Conservation (phyloP, 2,113 vertebrate genomes). For the Paratilapia polleni region DNA sequence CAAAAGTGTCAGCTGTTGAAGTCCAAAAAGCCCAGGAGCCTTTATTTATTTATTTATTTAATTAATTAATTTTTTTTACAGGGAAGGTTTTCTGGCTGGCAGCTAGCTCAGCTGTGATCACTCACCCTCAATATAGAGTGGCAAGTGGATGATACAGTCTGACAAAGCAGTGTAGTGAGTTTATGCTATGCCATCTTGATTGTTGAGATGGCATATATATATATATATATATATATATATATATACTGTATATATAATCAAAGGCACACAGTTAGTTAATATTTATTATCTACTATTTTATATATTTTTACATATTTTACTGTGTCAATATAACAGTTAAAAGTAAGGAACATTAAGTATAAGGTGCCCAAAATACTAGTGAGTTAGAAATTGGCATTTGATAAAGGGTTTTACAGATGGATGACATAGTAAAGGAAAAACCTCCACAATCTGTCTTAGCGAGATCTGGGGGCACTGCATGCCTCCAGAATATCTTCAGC, state of each 20-base stretch:
- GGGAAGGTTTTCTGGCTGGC: slow-evolving; percentile 42
- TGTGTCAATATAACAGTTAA: background rate
- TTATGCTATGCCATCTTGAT: slow-evolving; percentile 3
- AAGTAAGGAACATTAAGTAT: background rate
- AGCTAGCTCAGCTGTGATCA: slow-evolving; percentile 67
- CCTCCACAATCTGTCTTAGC: background rate
- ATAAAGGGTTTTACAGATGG: background rate
- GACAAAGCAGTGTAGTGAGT: slow-evolving; percentile 36
- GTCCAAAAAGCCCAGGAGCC: slow-evolving; percentile 27
- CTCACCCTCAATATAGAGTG: slow-evolving; percentile 52
- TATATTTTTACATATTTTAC: background rate
- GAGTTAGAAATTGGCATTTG: background rate
- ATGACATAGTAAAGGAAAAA: background rate
- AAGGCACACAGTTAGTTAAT: background rate
- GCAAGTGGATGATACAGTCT: slow-evolving; percentile 24
- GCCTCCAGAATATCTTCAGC: background rate
- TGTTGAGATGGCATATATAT: background rate
- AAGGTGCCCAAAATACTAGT: background rate
- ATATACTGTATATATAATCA: no score
- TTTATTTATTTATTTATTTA: background rate
- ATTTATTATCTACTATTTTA: background rate
- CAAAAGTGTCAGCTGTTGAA: slow-evolving; percentile 55
- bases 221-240: no score
- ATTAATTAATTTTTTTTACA: slow-evolving; percentile 31
- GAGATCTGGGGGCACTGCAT: background rate